Evolutionary conservation across 2,797 vertebrate genomes (phyloP), one percentile per base, ranked within the genome.

Genomic region (Microctenopoma steveboyesi): DNA sequence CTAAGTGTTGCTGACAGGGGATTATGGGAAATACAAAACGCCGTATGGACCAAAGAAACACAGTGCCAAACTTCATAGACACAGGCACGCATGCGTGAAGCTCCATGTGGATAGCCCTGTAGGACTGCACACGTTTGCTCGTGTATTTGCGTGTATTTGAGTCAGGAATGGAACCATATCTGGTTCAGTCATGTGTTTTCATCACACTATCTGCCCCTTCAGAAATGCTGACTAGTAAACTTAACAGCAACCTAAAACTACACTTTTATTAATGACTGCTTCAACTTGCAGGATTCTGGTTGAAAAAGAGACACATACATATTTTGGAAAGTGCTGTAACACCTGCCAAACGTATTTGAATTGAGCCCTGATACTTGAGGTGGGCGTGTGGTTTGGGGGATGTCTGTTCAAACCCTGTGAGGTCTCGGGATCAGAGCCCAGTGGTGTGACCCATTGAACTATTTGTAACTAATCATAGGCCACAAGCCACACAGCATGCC

Each of bases 1-100:
- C 87, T 90, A 92, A 93, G 87, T 94, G 92, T 87, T 93, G 88
- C 87, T 92, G 89, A 93, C 88, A 89, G 87, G 87, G 86, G 91
- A 93, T 93, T 93, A 92, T 90, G 83, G 83, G 87, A 88, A 91
- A 91, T 86, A 91, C 90, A 92, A 89, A 92, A 89, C 79, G 83
- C 92, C 88, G 87, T 93, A 91, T 93, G 91, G 89, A 90, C 89
- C 79, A 64, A 70, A 81, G 83, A 84, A 81, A 69, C 72, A 72
- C 69, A 72, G 59, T 90, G 93, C 89, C 92, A 93, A 93, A 92
- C 91, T 93, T 90, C 82, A 74, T 76, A 83, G 69, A 85, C 60
- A 73, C 60, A 76, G 9, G 70, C 86, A 84, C 59, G 80, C 84
- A 88, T 78, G 87, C 86, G 85, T 83, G 79, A 82, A 83, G 78